phyloP scores from a whole-genome alignment of 2,888 invertebrate species.

The Trachelus stipa region DNA sequence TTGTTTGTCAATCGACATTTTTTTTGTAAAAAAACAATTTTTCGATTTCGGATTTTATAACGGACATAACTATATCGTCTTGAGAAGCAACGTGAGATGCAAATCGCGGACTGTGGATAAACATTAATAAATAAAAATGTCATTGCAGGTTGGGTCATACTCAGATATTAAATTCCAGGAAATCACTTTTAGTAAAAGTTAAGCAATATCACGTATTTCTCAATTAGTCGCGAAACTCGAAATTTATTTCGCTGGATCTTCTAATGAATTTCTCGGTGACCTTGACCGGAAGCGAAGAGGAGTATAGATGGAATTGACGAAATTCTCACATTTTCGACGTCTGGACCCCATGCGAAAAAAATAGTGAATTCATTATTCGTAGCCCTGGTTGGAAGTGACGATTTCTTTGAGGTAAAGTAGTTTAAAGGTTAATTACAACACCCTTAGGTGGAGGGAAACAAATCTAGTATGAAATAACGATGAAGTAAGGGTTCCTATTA shows the following conservation, averaged over 20 bases:
- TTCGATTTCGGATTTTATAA: background rate
- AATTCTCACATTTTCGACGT: background rate
- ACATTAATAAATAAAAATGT: no score
- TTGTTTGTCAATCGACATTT: background rate
- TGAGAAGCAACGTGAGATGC: no score
- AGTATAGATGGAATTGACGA: background rate
- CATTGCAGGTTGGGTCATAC: no score
- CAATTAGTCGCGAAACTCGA: background rate
- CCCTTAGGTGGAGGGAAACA: background rate
- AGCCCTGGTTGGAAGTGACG: background rate
- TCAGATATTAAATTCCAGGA: background rate
- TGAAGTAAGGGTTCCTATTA: background rate
- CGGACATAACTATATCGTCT: background rate
- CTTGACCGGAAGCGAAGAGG: background rate
- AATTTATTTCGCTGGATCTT: background rate
- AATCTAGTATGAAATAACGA: background rate
- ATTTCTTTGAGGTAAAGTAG: background rate
- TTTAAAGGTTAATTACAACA: background rate
- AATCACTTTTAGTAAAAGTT: background rate
- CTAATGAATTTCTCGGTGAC: background rate
- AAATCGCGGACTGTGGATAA: no score
- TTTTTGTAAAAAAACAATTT: background rate
- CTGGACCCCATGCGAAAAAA: no score
- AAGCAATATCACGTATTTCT: background rate
- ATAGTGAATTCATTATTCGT: background rate